These are phyloP conservation scores for Aplodontia rufa DNA, from an alignment of 2,113 vertebrate genomes.

Conservation along the genomic window DNA sequence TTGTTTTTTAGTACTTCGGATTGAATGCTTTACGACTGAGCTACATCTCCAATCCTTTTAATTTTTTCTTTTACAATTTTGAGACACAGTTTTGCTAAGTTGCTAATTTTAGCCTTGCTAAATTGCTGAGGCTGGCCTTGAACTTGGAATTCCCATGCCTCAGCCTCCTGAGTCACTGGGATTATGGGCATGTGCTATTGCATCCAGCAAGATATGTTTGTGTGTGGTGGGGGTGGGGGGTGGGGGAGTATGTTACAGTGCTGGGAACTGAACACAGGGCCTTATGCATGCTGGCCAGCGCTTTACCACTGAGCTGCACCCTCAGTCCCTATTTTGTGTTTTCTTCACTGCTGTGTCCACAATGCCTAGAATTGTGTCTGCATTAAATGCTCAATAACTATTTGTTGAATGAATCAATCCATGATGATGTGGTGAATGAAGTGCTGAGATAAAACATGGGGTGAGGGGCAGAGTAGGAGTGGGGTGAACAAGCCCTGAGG, in stretches of 20 bases:
- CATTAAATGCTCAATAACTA: not conserved
- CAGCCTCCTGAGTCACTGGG: not conserved
- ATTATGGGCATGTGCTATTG: too few relatives aligned
- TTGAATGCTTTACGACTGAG: not conserved
- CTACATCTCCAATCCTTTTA: not conserved
- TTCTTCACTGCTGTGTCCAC: constrained; percentile 25
- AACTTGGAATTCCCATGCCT: not conserved
- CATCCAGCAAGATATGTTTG: too few relatives aligned
- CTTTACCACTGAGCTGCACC: not conserved
- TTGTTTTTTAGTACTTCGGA: not conserved
- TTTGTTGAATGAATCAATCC: not conserved
- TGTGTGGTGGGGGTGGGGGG: not conserved
- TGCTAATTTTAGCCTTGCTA: too few relatives aligned
- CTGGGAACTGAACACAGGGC: not conserved
- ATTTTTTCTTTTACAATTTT: not conserved
- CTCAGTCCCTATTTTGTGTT: not conserved
- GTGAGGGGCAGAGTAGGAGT: not conserved
- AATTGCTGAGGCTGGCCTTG: not conserved
- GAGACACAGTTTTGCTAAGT: not conserved
- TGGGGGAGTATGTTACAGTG: not conserved
- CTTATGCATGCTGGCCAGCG: not conserved
- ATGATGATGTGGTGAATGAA: not conserved
- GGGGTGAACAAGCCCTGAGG: not conserved
- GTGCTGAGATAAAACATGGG: not conserved
- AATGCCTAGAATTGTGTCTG: constrained; percentile 1